Percentiles rank a stretch among this genome's conserved stretches.
These are phyloP conservation scores for Catharus fuscescens DNA, from an alignment of 2,113 vertebrate species.

Conservation along the genomic window DNA sequence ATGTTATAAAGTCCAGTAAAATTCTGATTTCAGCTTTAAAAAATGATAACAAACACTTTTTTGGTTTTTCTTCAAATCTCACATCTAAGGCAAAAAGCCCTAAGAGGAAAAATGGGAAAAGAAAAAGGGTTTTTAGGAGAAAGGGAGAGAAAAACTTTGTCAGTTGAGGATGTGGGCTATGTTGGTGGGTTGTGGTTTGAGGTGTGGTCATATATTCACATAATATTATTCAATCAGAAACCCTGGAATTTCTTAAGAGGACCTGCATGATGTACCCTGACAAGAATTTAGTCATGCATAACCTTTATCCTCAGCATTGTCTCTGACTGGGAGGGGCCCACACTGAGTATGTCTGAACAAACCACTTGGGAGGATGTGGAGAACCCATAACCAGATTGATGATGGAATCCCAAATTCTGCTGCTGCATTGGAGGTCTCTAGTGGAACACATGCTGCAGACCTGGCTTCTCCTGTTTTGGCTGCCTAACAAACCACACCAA, in stretches of 20 bases:
- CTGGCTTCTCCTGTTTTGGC: not conserved
- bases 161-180: fast-evolving
- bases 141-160: not conserved
- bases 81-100: not conserved
- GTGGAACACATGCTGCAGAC: not conserved
- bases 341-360: not conserved
- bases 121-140: not conserved
- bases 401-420: not conserved
- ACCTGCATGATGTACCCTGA: not conserved
- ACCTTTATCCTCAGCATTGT: not conserved
- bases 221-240: not conserved
- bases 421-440: not conserved
- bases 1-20: not conserved
- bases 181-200: not conserved
- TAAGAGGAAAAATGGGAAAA: not conserved
- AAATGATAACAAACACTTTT: not conserved
- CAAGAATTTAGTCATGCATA: not conserved
- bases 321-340: not conserved
- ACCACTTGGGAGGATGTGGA: not conserved
- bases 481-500: not conserved
- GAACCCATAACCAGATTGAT: not conserved
- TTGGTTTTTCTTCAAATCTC: not conserved
- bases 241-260: not conserved
- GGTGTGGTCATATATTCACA: not conserved
- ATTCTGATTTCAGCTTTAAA: not conserved